phyloP scores from a whole-genome alignment of 2,797 vertebrate species.

The Brachyrhaphis roseni region DNA sequence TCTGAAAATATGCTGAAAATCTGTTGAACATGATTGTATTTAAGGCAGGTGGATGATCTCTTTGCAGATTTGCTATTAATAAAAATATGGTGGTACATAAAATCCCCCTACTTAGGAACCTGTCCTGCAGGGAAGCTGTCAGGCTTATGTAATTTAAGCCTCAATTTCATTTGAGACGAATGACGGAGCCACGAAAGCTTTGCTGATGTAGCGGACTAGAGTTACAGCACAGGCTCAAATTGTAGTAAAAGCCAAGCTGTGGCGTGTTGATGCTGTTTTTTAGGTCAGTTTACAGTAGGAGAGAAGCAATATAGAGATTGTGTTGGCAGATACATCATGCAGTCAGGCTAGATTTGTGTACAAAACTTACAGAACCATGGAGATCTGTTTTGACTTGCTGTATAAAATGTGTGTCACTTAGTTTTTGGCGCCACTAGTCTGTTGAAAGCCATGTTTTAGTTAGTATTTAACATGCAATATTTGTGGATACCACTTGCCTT shows the following conservation, averaged over 20 bases:
- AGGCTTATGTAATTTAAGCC: not conserved
- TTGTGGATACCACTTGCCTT: conserved; percentile 4
- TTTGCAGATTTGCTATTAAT: conserved; percentile 1
- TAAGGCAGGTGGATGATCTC: not conserved
- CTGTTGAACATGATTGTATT: conserved; percentile 2
- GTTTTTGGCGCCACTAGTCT: not conserved
- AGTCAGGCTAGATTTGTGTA: conserved; percentile 1
- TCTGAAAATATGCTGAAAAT: not conserved
- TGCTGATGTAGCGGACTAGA: conserved; percentile 37
- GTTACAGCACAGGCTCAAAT: conserved; percentile 37
- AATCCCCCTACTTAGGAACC: not conserved
- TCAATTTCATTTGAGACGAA: conserved; percentile 18
- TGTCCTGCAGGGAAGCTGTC: conserved; percentile 1
- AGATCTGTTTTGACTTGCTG: not conserved
- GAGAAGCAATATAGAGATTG: not conserved
- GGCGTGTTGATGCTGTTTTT: conserved; percentile 6
- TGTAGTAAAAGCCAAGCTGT: conserved; percentile 27
- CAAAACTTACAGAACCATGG: not conserved
- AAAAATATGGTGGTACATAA: not conserved
- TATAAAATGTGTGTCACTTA: conserved; percentile 1
- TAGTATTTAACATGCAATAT: conserved; percentile 4
- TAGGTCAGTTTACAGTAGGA: conserved; percentile 5
- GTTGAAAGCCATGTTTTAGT: conserved; percentile 1
- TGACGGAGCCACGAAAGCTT: conserved; percentile 37
- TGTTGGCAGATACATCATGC: conserved; percentile 11